Conservation (phyloP, 2,888 invertebrate species). For the Ryuthela nishihirai region DNA sequence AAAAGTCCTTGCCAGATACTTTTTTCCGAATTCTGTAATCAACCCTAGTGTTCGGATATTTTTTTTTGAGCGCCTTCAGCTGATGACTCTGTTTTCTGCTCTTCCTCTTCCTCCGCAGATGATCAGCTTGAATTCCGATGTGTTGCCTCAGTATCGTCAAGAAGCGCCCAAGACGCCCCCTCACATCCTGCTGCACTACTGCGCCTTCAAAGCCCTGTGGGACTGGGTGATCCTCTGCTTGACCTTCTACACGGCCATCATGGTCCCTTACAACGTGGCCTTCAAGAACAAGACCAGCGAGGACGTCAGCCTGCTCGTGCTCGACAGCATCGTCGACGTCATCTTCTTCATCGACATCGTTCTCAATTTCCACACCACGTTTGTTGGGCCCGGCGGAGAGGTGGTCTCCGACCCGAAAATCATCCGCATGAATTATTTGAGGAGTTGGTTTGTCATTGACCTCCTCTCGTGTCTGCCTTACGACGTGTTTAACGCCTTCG, state of each 20-base stretch:
- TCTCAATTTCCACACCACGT: slow-evolving; percentile 99
- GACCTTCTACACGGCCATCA: slow-evolving; percentile 98
- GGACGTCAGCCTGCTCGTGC: slow-evolving; percentile 88
- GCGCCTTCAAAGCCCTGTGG: slow-evolving; percentile 95
- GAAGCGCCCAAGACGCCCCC: slow-evolving; percentile 99
- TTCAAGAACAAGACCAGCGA: slow-evolving; percentile 99
- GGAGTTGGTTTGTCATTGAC: slow-evolving; percentile 99
- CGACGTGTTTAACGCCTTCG: slow-evolving; percentile 99
- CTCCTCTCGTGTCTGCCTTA: slow-evolving; percentile 98
- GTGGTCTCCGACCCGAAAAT: slow-evolving; percentile 99
- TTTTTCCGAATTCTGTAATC: too few species aligned
- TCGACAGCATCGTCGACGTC: slow-evolving; percentile 97
- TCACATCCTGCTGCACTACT: slow-evolving; percentile 98
- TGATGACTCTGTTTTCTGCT: too few species aligned
- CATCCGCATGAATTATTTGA: slow-evolving; percentile 97
- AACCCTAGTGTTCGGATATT: too few species aligned
- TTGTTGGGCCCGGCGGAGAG: slow-evolving; percentile 77
- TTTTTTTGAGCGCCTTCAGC: too few species aligned
- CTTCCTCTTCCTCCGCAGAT: slow-evolving; percentile 61
- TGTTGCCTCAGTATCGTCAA: slow-evolving; percentile 97
- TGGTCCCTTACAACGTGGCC: slow-evolving; percentile 99
- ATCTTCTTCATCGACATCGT: slow-evolving; percentile 99
- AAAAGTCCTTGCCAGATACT: too few species aligned
- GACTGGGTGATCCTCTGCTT: slow-evolving; percentile 99
- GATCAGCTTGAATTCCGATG: slow-evolving; percentile 97